A percentile compares a stretch with the other conserved stretches of the same genome.
phyloP scores from a whole-genome alignment of 1,140 invertebrate genomes.

The Neuroterus valhalla region DNA sequence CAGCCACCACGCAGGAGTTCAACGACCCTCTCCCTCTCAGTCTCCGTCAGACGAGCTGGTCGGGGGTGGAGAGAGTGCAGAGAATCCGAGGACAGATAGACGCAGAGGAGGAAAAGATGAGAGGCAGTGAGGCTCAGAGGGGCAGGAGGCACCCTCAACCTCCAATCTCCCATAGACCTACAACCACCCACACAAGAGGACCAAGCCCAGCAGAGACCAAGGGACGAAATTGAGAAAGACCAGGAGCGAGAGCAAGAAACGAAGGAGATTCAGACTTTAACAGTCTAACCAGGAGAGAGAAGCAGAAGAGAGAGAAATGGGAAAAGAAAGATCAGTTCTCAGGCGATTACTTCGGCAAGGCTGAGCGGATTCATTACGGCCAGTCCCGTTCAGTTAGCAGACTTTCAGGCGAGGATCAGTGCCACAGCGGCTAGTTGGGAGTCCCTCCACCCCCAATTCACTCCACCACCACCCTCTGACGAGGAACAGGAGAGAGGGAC shows the following conservation, averaged over 20 bases:
- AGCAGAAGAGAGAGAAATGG: constrained; percentile 30
- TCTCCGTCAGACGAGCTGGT: constrained; percentile 51
- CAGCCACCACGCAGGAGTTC: constrained; percentile 49
- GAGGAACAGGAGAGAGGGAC: constrained; percentile 37
- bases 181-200: not conserved
- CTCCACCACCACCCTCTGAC: constrained; percentile 44
- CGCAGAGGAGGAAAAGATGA: constrained; percentile 40
- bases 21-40: constrained; percentile 50
- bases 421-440: constrained; percentile 41
- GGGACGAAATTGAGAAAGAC: not conserved
- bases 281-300: not conserved
- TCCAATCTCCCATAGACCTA: not conserved
- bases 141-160: not conserved
- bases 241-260: constrained; percentile 4
- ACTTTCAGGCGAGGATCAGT: constrained; percentile 48
- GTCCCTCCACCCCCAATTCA: constrained; percentile 42
- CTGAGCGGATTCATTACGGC: constrained; percentile 61
- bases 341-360: constrained; percentile 35
- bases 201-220: constrained; percentile 24
- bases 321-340: constrained; percentile 12
- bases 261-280: not conserved
- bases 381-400: constrained; percentile 55
- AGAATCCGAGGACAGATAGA: constrained; percentile 47
- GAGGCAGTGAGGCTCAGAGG: constrained; percentile 7
- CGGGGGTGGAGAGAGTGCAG: constrained; percentile 49